Evolutionary conservation across 2,797 vertebrate genomes (phyloP), one percentile per base, ranked within the genome.

Genomic region (Fringilla coelebs): DNA sequence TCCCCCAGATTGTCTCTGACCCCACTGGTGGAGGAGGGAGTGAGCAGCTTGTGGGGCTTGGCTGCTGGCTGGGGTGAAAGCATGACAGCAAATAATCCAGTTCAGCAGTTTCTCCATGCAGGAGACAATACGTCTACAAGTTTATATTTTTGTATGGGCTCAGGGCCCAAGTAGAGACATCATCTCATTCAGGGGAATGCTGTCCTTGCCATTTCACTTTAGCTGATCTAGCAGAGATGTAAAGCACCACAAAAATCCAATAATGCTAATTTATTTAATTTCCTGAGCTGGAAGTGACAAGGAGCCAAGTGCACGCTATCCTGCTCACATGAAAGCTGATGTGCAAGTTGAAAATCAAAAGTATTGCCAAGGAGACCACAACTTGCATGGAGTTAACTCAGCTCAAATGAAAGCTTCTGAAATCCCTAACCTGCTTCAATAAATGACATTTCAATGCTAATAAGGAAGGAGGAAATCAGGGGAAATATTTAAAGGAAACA

Each of bases 241-340:
- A 60, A 92, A 94, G 75, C 63, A 74, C 63, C 70, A 81, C 73
- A 67, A 75, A 92, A 96, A 96, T 78, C 85, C 88, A 91, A 63
- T 96, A 94, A 96, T 88, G 88, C 41, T 93, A 88, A 95, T 96
- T 96, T 78, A 80, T 95, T 94, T 96, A 92, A 94, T 96, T 96
- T 97, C 93, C 93, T 94, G 91, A 91, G 57, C 63, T 94, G 88
- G 83, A 94, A 92, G 83, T 91, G 63, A 91, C 88, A 91, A 31
- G 49, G 20, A 93, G 67, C 45, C 2, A 11, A 88, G 75, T 49
- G 60, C 78, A 68, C 0, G 16, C 70, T 57, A 65, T 54, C 48
- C 55, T 66, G 62, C 66, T 92, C 89, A 60, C 89, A 65, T 63
- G 71, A 94, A 94, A 96, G 83, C 67, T 86, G 80, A 89, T 93